phyloP scores from a whole-genome alignment of 2,797 vertebrate genomes.

The Sus cebifrons region DNA sequence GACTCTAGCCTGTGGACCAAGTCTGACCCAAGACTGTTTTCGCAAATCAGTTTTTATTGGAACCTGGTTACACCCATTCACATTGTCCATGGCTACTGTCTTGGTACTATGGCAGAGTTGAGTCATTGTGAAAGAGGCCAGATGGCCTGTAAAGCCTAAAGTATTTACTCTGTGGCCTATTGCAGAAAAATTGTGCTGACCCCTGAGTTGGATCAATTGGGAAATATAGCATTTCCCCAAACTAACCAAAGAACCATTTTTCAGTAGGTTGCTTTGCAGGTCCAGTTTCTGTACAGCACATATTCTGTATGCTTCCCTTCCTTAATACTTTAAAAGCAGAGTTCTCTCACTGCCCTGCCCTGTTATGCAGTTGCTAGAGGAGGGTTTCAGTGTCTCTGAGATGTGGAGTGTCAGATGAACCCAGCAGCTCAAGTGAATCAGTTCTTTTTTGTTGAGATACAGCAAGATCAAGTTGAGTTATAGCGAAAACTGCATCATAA shows the following conservation, averaged over 20 bases:
- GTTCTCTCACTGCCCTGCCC: not conserved
- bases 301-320: too few species aligned
- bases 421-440: slow-evolving; percentile 33
- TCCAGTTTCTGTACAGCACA: not conserved
- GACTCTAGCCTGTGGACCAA: not conserved
- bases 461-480: slow-evolving; percentile 75
- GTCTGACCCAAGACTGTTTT: not conserved
- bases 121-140: not conserved
- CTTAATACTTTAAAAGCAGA: not conserved
- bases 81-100: not conserved
- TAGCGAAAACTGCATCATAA: slow-evolving; percentile 52
- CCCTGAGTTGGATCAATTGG: not conserved
- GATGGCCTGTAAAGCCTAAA: not conserved
- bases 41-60: not conserved
- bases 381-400: slow-evolving; percentile 32
- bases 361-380: not conserved
- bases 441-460: slow-evolving; percentile 18
- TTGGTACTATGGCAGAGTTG: not conserved
- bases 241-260: not conserved
- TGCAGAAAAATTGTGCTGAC: not conserved
- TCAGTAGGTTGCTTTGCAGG: not conserved
- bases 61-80: not conserved
- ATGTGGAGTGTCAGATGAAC: not conserved
- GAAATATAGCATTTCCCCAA: not conserved
- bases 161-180: not conserved